Evolutionary conservation across 2,888 invertebrate genomes (phyloP).

Genomic region (Sinodicranocentrus sp.): DNA sequence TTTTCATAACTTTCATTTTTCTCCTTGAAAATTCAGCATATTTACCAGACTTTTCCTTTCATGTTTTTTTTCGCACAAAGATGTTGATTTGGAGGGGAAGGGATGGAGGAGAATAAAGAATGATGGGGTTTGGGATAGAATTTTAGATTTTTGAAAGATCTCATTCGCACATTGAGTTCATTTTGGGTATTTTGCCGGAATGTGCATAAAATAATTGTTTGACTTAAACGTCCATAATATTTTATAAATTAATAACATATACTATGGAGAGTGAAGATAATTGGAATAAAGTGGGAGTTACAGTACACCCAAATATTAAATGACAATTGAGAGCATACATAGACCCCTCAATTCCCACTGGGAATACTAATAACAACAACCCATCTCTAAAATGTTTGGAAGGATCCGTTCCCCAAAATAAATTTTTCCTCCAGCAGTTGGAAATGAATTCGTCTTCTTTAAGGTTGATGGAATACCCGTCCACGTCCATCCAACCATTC

Average conservation of each 20-base stretch:
- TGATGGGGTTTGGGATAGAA: not conserved
- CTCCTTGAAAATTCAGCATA: not conserved
- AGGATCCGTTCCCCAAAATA: not conserved
- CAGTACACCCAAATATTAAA: not conserved
- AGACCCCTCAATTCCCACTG: not conserved
- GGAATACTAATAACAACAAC: not conserved
- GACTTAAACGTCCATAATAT: too few relatives aligned
- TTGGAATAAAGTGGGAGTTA: too few relatives aligned
- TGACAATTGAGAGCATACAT: not conserved
- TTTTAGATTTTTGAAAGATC: not conserved
- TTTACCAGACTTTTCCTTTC: not conserved
- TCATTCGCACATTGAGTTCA: too few relatives aligned
- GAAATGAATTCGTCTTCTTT: slow-evolving; percentile 43
- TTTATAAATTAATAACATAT: too few relatives aligned
- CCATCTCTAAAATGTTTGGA: not conserved
- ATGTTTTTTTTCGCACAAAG: not conserved
- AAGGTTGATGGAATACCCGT: slow-evolving; percentile 44
- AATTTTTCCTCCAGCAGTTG: not conserved
- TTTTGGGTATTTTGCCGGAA: too few relatives aligned
- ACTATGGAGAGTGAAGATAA: too few relatives aligned
- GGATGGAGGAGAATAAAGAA: not conserved
- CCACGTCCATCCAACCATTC: slow-evolving; percentile 23
- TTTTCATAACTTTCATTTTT: too few relatives aligned
- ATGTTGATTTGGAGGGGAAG: not conserved
- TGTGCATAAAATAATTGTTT: too few relatives aligned